Conservation (phyloP, 2,113 vertebrate species). For the Cisticola juncidis region DNA sequence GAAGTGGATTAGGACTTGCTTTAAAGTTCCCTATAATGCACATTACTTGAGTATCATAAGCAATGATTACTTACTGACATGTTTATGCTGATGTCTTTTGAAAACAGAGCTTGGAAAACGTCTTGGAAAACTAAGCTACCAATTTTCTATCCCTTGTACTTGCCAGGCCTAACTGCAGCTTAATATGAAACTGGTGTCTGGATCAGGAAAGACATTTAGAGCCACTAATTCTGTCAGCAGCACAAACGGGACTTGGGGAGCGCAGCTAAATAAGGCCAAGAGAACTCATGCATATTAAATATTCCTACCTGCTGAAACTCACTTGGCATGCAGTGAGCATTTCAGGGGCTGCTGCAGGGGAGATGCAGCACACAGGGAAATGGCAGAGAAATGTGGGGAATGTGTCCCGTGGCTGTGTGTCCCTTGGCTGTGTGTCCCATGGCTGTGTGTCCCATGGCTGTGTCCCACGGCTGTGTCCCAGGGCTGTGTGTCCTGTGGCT, state of each 20-base stretch:
- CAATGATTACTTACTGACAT: neutral
- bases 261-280: neutral
- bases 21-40: neutral
- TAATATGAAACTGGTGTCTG: neutral
- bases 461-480: too few species aligned
- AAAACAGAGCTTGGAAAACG: neutral
- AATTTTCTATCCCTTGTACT: neutral
- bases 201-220: neutral
- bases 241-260: neutral
- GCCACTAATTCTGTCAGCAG: neutral
- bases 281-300: neutral
- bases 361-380: neutral
- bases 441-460: neutral
- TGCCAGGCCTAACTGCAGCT: conserved; percentile 24
- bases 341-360: neutral
- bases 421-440: neutral
- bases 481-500: too few species aligned
- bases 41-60: neutral
- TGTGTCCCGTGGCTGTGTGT: neutral
- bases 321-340: neutral
- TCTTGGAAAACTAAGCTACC: conserved; percentile 7
- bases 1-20: neutral
- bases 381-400: neutral
- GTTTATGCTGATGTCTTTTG: neutral
- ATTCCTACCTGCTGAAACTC: neutral